Evolutionary conservation across 2,113 vertebrate genomes (phyloP), one percentile per base, ranked within the genome.

Genomic region (Oreochromis niloticus): DNA sequence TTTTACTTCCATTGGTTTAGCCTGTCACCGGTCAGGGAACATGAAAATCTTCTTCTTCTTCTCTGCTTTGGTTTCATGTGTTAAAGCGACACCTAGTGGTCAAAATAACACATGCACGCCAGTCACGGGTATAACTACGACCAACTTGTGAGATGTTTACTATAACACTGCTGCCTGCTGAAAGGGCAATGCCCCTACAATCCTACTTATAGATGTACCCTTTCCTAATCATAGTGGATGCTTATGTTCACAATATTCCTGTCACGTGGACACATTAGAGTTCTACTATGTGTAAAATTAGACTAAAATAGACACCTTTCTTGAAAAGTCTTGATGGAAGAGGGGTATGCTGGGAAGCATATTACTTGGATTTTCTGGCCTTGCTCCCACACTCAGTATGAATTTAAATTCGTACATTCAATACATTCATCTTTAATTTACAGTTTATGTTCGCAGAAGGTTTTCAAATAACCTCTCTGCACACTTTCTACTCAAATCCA

Each of bases 11-110:
- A 30, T 19, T 48, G 43, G 24, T 48, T 78, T 50, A 50, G 46
- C 43, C 71, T 32, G 71, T 50, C 71, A 50, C 27, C 27, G 27
- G 6, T 32, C 43, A 32, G 27, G 43, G 4, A 17, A 7, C 27
- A 78, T 3, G 4, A 30, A 30, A 9, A 43, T 9, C 16, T 87
- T 92, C 91, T 94, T 94, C 91, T 94, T 91, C 87, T 73, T 91
- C 87, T 66, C 66, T 57, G 84, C n/a, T 6, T 50, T 36, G 10
- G 6, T 43, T 78, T 2, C 2, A 1, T 32, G 41, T 52, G 6
- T 56, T 13, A 61, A 3, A 88, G 2, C 3, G 92, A 57, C 86
- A 22, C 73, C 92, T 78, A 8, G 80, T 80, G 93, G 90, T 34
- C 30, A 54, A 46, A 32, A 6, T 6, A 2, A 14, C 0, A 80